A percentile compares a stretch with the other conserved stretches of the same genome.
Evolutionary conservation across 2,113 vertebrate species (phyloP).

Genomic region (Actinemys pallida): DNA sequence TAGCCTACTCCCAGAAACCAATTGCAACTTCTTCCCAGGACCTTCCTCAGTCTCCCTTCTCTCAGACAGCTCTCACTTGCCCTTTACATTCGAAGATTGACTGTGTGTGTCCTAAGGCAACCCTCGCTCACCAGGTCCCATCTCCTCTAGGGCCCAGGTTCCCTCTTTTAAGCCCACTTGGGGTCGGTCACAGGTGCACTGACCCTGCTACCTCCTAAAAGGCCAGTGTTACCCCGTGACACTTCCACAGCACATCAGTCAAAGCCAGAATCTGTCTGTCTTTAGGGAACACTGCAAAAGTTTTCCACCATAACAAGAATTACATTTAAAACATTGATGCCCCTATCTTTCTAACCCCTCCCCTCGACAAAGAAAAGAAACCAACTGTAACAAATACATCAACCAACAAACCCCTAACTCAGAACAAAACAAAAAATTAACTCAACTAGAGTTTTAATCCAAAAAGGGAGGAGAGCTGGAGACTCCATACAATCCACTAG

Average conservation of each 20-base stretch:
- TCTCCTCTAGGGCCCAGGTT: not conserved
- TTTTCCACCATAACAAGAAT: not conserved
- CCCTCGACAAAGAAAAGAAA: not conserved
- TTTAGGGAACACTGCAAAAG: not conserved
- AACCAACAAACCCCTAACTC: too few relatives aligned
- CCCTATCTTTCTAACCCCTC: too few relatives aligned
- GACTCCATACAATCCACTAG: not conserved
- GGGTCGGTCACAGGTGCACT: not conserved
- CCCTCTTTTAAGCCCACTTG: not conserved
- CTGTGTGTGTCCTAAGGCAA: not conserved
- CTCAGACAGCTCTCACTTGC: too few relatives aligned
- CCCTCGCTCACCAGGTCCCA: not conserved
- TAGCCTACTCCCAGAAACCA: not conserved
- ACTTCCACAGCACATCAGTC: not conserved
- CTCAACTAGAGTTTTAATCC: too few relatives aligned
- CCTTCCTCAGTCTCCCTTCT: not conserved
- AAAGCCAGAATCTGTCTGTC: too few relatives aligned
- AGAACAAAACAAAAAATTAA: too few relatives aligned
- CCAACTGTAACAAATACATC: too few relatives aligned
- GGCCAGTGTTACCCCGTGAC: not conserved
- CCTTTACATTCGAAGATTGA: not conserved
- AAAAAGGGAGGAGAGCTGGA: too few relatives aligned
- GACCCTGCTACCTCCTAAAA: not conserved
- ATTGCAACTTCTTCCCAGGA: not conserved
- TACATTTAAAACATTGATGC: too few relatives aligned